phyloP scores from a whole-genome alignment of 2,113 vertebrate species.

The Urocolius indicus region DNA sequence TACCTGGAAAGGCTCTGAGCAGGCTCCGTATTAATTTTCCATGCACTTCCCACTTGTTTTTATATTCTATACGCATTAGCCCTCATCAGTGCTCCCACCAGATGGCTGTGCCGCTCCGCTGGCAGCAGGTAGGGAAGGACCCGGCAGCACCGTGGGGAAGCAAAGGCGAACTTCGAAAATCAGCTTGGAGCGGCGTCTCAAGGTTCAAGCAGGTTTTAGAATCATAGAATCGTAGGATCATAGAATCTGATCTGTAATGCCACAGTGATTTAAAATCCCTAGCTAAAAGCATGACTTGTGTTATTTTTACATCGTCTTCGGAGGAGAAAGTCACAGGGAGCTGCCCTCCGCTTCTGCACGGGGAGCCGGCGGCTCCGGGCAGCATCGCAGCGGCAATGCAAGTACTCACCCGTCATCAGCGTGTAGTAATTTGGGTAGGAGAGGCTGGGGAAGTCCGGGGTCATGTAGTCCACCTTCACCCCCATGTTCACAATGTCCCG shows the following conservation, averaged over 20 bases:
- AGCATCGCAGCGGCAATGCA: background rate
- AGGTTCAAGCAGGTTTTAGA: background rate
- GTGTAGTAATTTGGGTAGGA: slow-evolving; percentile 96
- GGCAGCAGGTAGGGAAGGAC: background rate
- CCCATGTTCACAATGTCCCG: slow-evolving; percentile 83
- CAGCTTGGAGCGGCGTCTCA: background rate
- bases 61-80: background rate
- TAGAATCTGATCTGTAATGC: background rate
- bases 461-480: slow-evolving; percentile 93
- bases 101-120: rapidly evolving
- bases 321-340: background rate
- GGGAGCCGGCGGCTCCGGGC: background rate
- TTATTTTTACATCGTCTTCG: background rate
- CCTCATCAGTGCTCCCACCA: rapidly evolving
- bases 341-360: background rate
- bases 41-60: background rate
- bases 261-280: background rate
- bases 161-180: background rate
- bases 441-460: slow-evolving; percentile 92
- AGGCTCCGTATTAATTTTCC: background rate
- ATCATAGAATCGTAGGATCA: background rate
- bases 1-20: background rate
- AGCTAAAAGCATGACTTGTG: background rate
- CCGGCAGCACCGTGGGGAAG: rapidly evolving
- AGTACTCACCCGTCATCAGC: slow-evolving; percentile 91